These are phyloP conservation scores for Maniola jurtina DNA, from an alignment of 1,140 invertebrate species.

Conservation along the genomic window DNA sequence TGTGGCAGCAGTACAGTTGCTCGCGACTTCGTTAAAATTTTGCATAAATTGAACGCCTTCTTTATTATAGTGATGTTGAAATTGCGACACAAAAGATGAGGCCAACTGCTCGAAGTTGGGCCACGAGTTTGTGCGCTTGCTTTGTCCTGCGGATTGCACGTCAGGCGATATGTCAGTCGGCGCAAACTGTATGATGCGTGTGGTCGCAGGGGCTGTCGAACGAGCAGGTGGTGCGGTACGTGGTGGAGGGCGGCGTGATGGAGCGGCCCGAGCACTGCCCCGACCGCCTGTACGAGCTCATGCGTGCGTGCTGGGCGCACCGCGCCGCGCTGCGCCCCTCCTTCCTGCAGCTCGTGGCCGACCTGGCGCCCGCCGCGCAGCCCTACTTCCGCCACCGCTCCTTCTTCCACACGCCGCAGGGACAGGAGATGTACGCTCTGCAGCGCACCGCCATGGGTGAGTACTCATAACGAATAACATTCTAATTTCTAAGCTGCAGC, in stretches of 20 bases:
- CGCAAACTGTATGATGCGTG: background rate
- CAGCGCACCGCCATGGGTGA: conserved; percentile 55
- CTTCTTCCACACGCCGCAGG: conserved; percentile 87
- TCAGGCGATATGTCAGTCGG: background rate
- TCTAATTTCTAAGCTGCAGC: background rate
- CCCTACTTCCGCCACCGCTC: conserved; percentile 85
- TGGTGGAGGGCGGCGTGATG: conserved; percentile 95
- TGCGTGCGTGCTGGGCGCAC: conserved; percentile 93
- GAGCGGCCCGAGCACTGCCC: conserved; percentile 96
- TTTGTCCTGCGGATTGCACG: no score
- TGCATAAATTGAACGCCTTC: no score
- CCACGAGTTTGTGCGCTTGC: no score
- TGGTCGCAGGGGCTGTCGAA: conserved; percentile 82
- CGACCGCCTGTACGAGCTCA: conserved; percentile 91
- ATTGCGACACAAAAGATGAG: no score
- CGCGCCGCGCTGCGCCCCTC: conserved; percentile 87
- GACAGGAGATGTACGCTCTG: conserved; percentile 76
- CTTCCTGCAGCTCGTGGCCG: conserved; percentile 88
- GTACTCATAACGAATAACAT: background rate
- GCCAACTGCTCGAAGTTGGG: no score
- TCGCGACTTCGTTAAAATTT: no score
- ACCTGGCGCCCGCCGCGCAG: conserved; percentile 81
- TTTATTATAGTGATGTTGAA: no score
- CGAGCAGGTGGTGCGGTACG: conserved; percentile 90
- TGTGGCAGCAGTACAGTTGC: no score